Conservation (phyloP, 2,113 vertebrate species). For the Chelonoidis abingdonii region DNA sequence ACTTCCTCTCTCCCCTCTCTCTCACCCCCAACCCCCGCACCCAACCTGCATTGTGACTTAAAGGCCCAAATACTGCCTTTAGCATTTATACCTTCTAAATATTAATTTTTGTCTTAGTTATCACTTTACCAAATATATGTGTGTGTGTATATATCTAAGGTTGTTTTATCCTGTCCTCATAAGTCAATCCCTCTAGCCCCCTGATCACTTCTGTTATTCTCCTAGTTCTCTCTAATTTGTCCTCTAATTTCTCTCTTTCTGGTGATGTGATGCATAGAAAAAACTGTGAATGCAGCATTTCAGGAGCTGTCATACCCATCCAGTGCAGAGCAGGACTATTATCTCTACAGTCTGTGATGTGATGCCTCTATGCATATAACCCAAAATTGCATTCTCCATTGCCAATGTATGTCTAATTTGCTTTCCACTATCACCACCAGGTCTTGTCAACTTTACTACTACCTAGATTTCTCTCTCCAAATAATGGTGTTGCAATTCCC, state of each 20-base stretch:
- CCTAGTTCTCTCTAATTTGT: neutral
- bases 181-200: neutral
- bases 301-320: neutral
- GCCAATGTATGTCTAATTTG: neutral
- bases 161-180: neutral
- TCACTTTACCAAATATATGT: neutral
- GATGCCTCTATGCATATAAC: neutral
- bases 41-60: too few relatives aligned
- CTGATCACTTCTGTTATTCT: neutral
- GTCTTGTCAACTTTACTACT: neutral
- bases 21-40: too few relatives aligned
- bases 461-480: neutral
- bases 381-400: neutral
- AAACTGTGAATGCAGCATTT: neutral
- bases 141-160: too few relatives aligned
- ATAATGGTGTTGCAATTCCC: neutral
- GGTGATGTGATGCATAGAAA: neutral
- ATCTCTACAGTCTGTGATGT: neutral
- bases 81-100: neutral
- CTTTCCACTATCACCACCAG: neutral
- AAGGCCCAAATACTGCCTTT: too few relatives aligned
- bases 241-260: neutral
- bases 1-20: too few relatives aligned
- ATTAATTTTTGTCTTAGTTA: neutral
- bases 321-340: neutral